Percentiles rank a stretch among this genome's conserved stretches.
These are phyloP conservation scores for Carollia perspicillata DNA, from an alignment of 2,113 vertebrate genomes.

Conservation along the genomic window DNA sequence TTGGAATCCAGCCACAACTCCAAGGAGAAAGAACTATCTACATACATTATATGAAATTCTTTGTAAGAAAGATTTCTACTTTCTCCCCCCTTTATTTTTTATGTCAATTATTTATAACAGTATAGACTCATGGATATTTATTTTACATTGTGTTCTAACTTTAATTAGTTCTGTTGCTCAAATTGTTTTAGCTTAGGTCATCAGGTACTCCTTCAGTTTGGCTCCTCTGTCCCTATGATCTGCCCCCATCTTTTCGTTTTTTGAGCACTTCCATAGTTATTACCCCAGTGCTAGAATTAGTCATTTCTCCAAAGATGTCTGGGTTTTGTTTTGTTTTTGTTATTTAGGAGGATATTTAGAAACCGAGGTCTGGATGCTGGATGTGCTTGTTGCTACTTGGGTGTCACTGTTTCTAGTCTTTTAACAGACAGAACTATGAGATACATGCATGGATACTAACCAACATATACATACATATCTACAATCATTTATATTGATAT, in stretches of 20 bases:
- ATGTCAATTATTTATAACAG: not conserved
- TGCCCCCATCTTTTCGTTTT: not conserved
- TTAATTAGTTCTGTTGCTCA: not conserved
- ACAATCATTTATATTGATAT: not conserved
- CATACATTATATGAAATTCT: not conserved
- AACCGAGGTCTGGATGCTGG: not conserved
- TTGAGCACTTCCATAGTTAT: not conserved
- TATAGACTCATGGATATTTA: not conserved
- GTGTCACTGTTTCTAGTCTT: not conserved
- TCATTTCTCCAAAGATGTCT: not conserved
- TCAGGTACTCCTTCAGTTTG: not conserved
- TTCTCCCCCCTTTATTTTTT: not conserved
- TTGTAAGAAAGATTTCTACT: not conserved
- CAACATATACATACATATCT: not conserved
- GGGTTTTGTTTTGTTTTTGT: not conserved
- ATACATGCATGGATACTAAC: not conserved
- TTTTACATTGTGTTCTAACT: not conserved
- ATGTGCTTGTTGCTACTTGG: not conserved
- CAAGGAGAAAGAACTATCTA: not conserved
- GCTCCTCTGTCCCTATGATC: not conserved
- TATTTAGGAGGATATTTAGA: not conserved
- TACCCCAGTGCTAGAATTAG: not conserved
- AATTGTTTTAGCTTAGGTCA: not conserved
- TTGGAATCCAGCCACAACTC: not conserved
- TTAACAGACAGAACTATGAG: not conserved